A percentile compares a stretch with the other conserved stretches of the same genome.
Conservation (phyloP, 35 echinoderm and acorn worm genomes). For the Ophiothrix spiculata region DNA sequence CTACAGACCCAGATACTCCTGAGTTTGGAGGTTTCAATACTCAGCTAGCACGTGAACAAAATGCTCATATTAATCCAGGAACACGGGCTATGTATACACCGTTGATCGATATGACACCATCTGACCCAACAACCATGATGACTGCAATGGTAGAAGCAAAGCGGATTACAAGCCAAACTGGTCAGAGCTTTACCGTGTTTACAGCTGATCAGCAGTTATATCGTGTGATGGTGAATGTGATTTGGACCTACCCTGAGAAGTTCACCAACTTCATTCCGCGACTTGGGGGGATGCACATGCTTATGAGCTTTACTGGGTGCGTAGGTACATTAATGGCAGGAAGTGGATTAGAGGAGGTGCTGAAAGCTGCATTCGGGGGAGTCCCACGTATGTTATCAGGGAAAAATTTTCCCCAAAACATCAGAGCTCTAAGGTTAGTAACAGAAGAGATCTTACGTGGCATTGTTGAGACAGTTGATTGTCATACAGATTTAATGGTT, state of each 20-base stretch:
- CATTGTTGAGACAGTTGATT: slow-evolving; percentile 25
- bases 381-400: neutral
- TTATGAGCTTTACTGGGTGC: neutral
- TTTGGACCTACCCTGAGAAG: neutral
- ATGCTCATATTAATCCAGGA: neutral
- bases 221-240: neutral
- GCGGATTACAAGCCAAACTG: neutral
- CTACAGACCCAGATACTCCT: slow-evolving; percentile 24
- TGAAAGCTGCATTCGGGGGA: neutral
- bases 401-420: slow-evolving; percentile 32
- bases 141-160: neutral
- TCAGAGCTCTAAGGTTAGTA: slow-evolving; percentile 37
- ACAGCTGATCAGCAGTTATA: slow-evolving; percentile 24
- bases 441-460: slow-evolving; percentile 27
- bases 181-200: slow-evolving; percentile 30
- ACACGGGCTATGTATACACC: neutral
- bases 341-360: neutral
- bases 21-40: slow-evolving; percentile 62
- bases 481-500: slow-evolving; percentile 17
- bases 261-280: neutral
- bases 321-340: neutral
- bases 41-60: neutral
- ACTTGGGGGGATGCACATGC: neutral
- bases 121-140: neutral
- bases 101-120: neutral